These are phyloP conservation scores for Sylvilagus bachmani DNA, from an alignment of 2,113 vertebrate genomes.

Conservation along the genomic window DNA sequence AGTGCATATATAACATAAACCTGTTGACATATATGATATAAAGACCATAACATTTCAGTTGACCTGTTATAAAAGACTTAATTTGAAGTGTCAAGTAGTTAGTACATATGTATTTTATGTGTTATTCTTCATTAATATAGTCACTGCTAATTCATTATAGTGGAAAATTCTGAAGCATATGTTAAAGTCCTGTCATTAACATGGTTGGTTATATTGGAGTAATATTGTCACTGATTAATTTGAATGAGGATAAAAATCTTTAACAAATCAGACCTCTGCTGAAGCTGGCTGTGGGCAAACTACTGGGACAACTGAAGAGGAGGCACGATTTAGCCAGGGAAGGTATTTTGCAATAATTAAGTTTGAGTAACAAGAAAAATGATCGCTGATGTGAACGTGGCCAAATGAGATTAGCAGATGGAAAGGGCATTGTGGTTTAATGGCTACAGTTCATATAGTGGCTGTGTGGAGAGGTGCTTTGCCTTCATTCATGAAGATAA, in stretches of 20 bases:
- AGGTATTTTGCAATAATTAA: constrained; percentile 37
- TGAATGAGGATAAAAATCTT: constrained; percentile 31
- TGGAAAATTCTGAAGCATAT: constrained; percentile 48
- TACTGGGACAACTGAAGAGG: constrained; percentile 30
- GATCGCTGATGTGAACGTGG: background rate
- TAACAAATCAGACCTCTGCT: constrained; percentile 25
- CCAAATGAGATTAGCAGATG: background rate
- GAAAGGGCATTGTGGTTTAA: background rate
- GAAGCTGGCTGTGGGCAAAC: background rate
- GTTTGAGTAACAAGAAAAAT: background rate
- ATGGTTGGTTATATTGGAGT: constrained; percentile 9
- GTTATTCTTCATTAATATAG: constrained; percentile 36
- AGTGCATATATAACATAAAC: background rate
- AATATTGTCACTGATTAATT: background rate
- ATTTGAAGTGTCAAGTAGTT: constrained; percentile 14
- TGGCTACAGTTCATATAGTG: background rate
- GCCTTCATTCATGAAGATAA: background rate
- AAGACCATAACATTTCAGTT: background rate
- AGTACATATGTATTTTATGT: background rate
- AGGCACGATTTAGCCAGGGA: background rate
- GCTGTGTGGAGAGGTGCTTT: background rate
- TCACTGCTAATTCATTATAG: constrained; percentile 15
- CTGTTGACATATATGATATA: background rate
- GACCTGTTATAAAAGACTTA: constrained; percentile 28
- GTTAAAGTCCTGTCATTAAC: constrained; percentile 56